These are phyloP conservation scores for Neofelis nebulosa DNA, from an alignment of 2,113 vertebrate genomes.

Conservation along the genomic window DNA sequence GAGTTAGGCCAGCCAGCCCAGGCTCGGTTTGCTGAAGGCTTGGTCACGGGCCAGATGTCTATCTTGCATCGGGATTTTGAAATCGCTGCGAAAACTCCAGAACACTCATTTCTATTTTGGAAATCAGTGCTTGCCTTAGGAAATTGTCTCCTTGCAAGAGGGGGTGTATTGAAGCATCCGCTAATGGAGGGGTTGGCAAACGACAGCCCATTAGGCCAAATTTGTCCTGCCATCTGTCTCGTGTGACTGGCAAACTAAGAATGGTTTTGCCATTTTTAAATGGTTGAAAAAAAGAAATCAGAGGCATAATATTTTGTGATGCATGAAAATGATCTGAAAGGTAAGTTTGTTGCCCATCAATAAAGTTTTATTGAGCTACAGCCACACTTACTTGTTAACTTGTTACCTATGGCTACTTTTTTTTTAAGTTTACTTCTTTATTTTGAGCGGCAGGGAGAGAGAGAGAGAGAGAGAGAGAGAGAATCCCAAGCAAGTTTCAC, in stretches of 20 bases:
- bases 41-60: neutral
- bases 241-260: neutral
- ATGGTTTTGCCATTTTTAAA: neutral
- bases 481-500: too few species aligned
- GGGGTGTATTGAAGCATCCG: rapidly evolving
- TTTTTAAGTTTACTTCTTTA: too few species aligned
- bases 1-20: neutral
- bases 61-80: neutral
- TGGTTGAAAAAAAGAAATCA: neutral
- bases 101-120: neutral
- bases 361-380: neutral
- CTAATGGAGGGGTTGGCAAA: neutral
- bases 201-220: neutral
- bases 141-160: neutral
- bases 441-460: too few species aligned
- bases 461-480: too few species aligned
- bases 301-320: neutral
- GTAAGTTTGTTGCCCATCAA: neutral
- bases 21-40: neutral
- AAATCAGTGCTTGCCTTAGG: neutral
- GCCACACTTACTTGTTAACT: too few species aligned
- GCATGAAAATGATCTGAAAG: neutral
- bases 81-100: neutral
- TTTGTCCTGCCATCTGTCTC: neutral
- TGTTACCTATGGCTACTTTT: neutral